These are phyloP conservation scores for Cynopterus sphinx DNA, from an alignment of 2,797 vertebrate genomes.

Conservation along the genomic window DNA sequence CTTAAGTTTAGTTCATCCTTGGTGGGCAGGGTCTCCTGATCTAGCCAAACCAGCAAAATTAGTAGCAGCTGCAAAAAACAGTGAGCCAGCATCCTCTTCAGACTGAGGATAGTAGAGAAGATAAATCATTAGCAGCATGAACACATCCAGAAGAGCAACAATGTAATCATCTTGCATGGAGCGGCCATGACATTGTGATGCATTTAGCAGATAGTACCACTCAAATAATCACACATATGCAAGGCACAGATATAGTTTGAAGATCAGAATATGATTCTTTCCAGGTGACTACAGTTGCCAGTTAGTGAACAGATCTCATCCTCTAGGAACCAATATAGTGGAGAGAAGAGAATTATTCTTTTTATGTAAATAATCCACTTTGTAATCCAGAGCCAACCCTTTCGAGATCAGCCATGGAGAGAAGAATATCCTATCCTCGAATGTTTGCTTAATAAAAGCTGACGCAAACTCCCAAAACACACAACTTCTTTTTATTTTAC, in stretches of 20 bases:
- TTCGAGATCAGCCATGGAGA: not conserved
- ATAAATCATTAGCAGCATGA: not conserved
- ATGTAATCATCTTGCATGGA: not conserved
- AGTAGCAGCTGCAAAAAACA: not conserved
- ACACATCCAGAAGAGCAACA: not conserved
- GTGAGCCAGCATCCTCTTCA: not conserved
- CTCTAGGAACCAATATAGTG: not conserved
- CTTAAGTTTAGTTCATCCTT: not conserved
- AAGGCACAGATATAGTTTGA: not conserved
- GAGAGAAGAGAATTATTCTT: not conserved
- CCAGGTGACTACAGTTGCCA: not conserved
- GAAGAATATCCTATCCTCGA: not conserved
- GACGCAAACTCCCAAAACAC: not conserved
- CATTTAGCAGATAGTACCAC: not conserved
- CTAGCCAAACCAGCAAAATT: not conserved
- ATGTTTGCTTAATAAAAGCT: slow-evolving; percentile 46
- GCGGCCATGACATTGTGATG: not conserved
- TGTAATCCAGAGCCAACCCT: not conserved
- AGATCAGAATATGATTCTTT: not conserved
- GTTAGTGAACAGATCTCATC: not conserved
- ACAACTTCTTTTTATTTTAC: not conserved
- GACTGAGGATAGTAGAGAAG: not conserved
- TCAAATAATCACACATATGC: not conserved
- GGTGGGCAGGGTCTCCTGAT: not conserved
- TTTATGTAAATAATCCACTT: not conserved